Evolutionary conservation across 2,113 vertebrate species (phyloP), one percentile per base, ranked within the genome.

Genomic region (Lophotis ruficrista): DNA sequence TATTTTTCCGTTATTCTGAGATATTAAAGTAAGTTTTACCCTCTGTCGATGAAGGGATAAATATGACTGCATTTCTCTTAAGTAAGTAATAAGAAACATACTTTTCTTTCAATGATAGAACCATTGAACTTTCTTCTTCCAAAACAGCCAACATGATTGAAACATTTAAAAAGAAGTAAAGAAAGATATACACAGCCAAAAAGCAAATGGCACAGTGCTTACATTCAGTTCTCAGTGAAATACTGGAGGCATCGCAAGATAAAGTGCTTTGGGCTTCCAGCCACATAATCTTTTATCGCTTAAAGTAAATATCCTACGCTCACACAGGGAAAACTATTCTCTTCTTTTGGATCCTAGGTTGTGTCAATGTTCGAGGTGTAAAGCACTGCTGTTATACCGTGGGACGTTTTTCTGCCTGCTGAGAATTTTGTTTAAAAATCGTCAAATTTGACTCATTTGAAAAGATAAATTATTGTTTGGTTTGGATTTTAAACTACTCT

Each of bases 261-360:
- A 96, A 96, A 97, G 94, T 95, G 96, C 94, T 96, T 96, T 82
- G 94, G 96, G 95, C 95, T 95, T 95, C 83, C 89, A 94, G 92
- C 91, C 83, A 87, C 86, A 87, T 83, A 76, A 94, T 94, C 94
- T 95, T 96, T 95, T 94, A 94, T 96, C 86, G 0, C 87, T 91
- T 83, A 89, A 90, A 96, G 94, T 92, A 96, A 97, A 96, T 93
- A 94, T 95, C 90, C 83, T 92, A 84, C 2, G 28, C 83, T 87
- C 77, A 57, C 89, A 90, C 37, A 33, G 82, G 84, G 84, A 91
- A 91, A 93, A 84, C 83, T 69, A 4, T 93, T 85, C 72, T 64
- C 90, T 79, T 93, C 76, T 86, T 62, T 51, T 66, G 83, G 91
- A 87, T 48, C 50, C 78, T 50, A 45, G 57, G 53, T 78, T 53